Conservation (phyloP, 92 coral and sea anemone genomes). For the Actinernus sp. region DNA sequence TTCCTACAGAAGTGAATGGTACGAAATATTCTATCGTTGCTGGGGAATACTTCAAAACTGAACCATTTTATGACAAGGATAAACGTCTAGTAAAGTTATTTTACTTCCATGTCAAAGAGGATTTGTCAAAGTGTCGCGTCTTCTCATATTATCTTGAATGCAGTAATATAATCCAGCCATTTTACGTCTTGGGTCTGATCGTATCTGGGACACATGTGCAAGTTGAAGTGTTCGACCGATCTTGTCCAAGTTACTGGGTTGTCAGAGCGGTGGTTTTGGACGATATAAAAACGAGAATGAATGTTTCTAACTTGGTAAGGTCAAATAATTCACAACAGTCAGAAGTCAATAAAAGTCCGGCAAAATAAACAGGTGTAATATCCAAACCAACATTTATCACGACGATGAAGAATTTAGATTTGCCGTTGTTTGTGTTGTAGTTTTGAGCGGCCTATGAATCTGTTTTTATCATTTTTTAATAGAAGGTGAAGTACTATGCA, state of each 20-base stretch:
- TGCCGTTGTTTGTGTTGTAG: too few species aligned
- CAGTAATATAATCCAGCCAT: constrained; percentile 46
- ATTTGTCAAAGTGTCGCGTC: constrained; percentile 21
- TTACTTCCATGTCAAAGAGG: constrained; percentile 60
- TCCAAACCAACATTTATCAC: too few species aligned
- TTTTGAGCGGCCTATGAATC: too few species aligned
- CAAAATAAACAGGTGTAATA: too few species aligned
- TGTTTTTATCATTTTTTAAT: too few species aligned
- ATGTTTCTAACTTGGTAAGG: constrained; percentile 3
- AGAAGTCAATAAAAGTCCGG: too few species aligned
- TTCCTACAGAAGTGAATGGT: constrained; percentile 35
- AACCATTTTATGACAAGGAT: constrained; percentile 56
- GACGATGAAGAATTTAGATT: too few species aligned
- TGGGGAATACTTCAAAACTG: constrained; percentile 74
- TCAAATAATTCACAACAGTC: too few species aligned
- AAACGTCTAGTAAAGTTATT: constrained; percentile 54
- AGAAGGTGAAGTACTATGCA: too few species aligned
- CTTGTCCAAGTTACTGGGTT: constrained; percentile 83
- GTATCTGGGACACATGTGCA: constrained; percentile 65
- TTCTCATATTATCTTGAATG: constrained; percentile 67
- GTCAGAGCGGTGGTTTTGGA: constrained; percentile 72
- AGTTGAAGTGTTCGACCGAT: constrained; percentile 59
- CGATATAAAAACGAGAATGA: constrained; percentile 56
- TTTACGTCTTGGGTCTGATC: constrained; percentile 63
- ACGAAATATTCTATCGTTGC: constrained; percentile 44